Base-by-base conservation (phyloP, 2,113 vertebrate genomes). In the Melanerpes formicivorus region DNA sequence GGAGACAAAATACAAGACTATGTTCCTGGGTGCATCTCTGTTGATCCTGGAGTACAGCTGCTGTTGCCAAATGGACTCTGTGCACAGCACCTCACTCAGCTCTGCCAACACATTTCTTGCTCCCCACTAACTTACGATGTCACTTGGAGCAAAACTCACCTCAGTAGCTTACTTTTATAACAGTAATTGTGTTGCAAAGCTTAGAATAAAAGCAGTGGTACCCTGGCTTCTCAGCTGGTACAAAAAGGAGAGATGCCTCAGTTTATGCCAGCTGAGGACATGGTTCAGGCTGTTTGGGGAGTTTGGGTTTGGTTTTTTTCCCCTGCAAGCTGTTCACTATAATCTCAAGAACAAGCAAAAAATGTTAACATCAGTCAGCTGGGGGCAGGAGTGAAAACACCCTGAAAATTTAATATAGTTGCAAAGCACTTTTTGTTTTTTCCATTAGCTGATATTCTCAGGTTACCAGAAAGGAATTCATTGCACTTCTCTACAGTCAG, bases 391-490 rank as follows among this genome's bases (percentile, higher is more conserved):
- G 46, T 62, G 58, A 91, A 95, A 95, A 90, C 95, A 72, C 18
- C 65, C 82, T 90, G 95, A 95, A 91, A 93, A 91, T 90, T 89
- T 87, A 88, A 95, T 94, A 83, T 63, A 86, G 73, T 86, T 88
- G 74, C 69, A 86, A 84, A 88, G 66, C 58, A 69, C 69, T 93
- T 92, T 79, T 96, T 90, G 79, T n/a, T 95, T 94, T 94, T 95
- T 94, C 85, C 91, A 95, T 96, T 96, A 96, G 74, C 70, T 73
- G 6, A 77, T 91, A 93, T 79, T 95, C 94, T 96, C 87, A 93
- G 85, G 93, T 96, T 95, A 95, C 94, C 85, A 93, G 91, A 95
- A 88, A 93, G 82, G 93, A 93, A 95, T 91, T 91, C 59, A 32
- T 72, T 91, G 77, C 50, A 54, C 72, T 95, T 93, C 91, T 91